These are phyloP conservation scores for Aspidiotus rigidus DNA, from an alignment of 2,888 invertebrate genomes.

Conservation along the genomic window DNA sequence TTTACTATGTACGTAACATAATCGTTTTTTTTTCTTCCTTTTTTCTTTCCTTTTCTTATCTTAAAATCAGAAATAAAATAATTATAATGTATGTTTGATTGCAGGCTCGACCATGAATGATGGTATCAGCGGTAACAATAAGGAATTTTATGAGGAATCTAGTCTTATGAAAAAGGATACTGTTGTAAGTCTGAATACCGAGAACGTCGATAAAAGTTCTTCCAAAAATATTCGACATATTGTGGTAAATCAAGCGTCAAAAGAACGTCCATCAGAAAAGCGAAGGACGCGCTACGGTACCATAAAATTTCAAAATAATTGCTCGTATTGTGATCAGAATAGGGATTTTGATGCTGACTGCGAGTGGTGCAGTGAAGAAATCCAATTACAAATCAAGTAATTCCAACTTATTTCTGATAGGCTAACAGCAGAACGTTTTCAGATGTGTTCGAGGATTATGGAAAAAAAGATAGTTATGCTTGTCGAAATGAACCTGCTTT, in stretches of 20 bases:
- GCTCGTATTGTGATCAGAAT: constrained; percentile 13
- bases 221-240: constrained; percentile 18
- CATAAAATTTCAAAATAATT: constrained; percentile 18
- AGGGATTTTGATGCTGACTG: constrained; percentile 21
- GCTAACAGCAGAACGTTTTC: neutral
- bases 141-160: constrained; percentile 3
- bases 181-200: constrained; percentile 14
- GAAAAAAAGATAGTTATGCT: no score
- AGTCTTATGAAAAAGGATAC: constrained; percentile 21
- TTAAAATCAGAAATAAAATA: no score
- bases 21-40: neutral
- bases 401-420: neutral
- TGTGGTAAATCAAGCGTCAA: constrained; percentile 1
- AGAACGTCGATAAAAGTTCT: neutral
- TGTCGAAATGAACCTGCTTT: no score
- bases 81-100: no score
- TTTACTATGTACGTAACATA: neutral
- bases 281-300: constrained; percentile 7
- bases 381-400: constrained; percentile 17
- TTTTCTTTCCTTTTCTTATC: neutral
- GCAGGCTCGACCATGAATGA: neutral
- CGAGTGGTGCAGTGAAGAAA: constrained; percentile 25
- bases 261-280: constrained; percentile 1
- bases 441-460: no score
- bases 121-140: neutral